phyloP scores from a whole-genome alignment of 2,797 vertebrate species.

The Coilia nasus region DNA sequence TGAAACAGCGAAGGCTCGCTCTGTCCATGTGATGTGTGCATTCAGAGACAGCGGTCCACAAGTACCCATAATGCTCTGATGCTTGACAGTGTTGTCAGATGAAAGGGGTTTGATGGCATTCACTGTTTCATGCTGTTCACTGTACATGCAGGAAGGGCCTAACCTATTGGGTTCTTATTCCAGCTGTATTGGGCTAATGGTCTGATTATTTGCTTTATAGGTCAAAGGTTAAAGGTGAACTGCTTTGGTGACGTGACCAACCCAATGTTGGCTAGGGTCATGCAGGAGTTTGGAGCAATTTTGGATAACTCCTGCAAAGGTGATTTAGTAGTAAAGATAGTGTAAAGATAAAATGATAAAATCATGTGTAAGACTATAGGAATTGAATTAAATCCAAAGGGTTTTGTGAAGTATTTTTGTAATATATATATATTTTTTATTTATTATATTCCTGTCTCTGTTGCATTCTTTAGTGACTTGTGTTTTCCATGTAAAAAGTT shows the following conservation, averaged over 20 bases:
- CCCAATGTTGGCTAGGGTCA: background rate
- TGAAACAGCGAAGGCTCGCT: background rate
- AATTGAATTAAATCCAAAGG: conserved; percentile 6
- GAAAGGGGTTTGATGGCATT: too few species aligned
- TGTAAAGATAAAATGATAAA: background rate
- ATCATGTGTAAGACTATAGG: background rate
- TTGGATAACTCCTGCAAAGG: background rate
- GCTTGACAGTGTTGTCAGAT: too few species aligned
- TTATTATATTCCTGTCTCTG: conserved; percentile 10
- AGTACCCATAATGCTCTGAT: background rate
- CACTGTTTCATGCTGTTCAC: background rate
- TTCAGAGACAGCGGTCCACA: background rate
- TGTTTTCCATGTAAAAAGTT: background rate
- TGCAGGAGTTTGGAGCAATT: background rate
- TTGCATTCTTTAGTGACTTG: background rate
- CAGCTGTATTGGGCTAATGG: background rate
- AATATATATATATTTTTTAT: conserved; percentile 11
- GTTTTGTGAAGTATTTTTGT: conserved; percentile 2
- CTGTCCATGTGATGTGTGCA: background rate
- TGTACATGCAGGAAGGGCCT: background rate
- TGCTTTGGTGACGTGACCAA: background rate
- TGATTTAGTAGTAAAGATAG: background rate
- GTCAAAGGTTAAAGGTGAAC: background rate
- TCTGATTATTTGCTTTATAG: background rate
- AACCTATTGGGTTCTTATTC: background rate